Conservation (phyloP, 1,140 invertebrate genomes). For the Olivierus martensii region DNA sequence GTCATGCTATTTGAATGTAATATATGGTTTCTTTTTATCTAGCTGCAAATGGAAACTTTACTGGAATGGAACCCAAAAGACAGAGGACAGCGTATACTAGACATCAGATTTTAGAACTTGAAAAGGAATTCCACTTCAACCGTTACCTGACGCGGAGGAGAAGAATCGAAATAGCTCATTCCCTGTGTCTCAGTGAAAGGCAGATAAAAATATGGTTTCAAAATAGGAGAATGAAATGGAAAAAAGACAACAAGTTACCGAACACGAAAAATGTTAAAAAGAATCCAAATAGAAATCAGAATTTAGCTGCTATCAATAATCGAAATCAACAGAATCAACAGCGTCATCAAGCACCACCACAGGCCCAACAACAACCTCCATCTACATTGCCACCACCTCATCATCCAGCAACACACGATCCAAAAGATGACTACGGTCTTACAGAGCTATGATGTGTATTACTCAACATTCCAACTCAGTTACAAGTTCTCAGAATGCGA, state of each 20-base stretch:
- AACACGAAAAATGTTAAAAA: slow-evolving; percentile 86
- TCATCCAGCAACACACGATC: slow-evolving; percentile 2
- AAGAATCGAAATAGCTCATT: slow-evolving; percentile 94
- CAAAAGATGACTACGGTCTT: slow-evolving; percentile 15
- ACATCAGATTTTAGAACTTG: slow-evolving; percentile 89
- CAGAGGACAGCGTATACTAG: slow-evolving; percentile 90
- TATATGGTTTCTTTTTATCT: too few species aligned
- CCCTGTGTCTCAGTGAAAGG: slow-evolving; percentile 80
- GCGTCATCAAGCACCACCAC: neutral
- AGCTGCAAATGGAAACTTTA: slow-evolving; percentile 12
- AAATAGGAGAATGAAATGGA: slow-evolving; percentile 75
- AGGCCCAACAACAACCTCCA: slow-evolving; percentile 4
- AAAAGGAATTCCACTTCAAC: slow-evolving; percentile 96
- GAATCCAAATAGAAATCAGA: slow-evolving; percentile 19
- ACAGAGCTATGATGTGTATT: slow-evolving; percentile 10
- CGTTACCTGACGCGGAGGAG: slow-evolving; percentile 81
- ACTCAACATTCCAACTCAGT: too few species aligned
- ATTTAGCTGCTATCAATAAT: neutral
- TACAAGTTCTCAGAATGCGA: too few species aligned
- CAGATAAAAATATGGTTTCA: slow-evolving; percentile 99
- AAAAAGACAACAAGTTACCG: slow-evolving; percentile 93
- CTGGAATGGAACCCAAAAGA: slow-evolving; percentile 73
- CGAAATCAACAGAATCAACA: neutral
- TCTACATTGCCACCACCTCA: neutral
- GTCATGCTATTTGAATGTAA: too few species aligned